Percentiles rank a stretch among this genome's conserved stretches.
Conservation (phyloP, 1,140 invertebrate genomes). For the Drosophila bifasciata region DNA sequence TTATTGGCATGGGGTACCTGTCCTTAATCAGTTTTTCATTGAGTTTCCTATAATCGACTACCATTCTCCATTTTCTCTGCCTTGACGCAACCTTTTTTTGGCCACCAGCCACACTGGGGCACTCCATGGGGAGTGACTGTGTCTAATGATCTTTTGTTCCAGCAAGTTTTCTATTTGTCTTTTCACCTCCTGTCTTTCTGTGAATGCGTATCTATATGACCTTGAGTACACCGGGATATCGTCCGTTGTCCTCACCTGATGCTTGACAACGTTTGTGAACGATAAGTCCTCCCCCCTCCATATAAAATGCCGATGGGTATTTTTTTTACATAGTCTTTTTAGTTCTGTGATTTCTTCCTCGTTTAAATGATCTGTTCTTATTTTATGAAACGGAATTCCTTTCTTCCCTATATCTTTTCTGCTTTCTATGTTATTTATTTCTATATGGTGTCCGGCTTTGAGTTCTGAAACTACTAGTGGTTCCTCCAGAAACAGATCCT, state of each 20-base stretch:
- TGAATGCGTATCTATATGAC: constrained; percentile 66
- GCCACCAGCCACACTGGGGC: background rate
- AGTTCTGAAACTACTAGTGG: no score
- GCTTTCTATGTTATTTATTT: no score
- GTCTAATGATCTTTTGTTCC: background rate
- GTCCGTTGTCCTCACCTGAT: constrained; percentile 32
- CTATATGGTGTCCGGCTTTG: no score
- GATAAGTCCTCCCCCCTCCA: no score
- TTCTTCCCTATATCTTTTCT: no score
- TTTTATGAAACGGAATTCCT: no score
- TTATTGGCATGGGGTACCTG: constrained; percentile 83
- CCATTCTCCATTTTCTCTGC: constrained; percentile 56
- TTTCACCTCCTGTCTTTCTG: constrained; percentile 5
- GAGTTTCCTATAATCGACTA: constrained; percentile 21
- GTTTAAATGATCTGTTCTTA: no score
- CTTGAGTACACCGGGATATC: constrained; percentile 43
- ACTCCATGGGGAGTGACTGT: constrained; percentile 1
- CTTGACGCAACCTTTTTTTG: background rate
- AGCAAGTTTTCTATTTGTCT: constrained; percentile 38
- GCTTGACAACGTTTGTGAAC: no score
- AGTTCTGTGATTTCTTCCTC: no score
- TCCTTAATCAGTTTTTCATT: constrained; percentile 78
- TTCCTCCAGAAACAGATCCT: no score
- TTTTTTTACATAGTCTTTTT: no score
- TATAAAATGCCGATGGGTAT: no score